Percentiles rank a stretch among this genome's conserved stretches.
Conservation (phyloP, 2,113 vertebrate species). For the Hyaena hyaena region DNA sequence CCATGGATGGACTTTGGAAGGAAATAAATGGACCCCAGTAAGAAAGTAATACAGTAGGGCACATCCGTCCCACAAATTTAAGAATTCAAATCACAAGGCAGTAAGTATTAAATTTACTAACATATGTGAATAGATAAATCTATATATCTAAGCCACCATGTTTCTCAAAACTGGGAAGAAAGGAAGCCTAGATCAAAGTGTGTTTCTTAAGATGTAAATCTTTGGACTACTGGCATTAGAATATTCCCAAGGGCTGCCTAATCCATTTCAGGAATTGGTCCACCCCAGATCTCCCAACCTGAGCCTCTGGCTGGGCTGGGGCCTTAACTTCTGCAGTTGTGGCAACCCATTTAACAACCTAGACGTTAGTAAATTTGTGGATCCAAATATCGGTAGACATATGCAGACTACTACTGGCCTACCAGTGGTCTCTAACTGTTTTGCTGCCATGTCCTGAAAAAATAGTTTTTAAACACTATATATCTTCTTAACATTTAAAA, state of each 20-base stretch:
- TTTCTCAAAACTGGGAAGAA: background rate
- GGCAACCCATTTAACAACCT: background rate
- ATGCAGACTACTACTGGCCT: background rate
- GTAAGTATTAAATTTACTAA: background rate
- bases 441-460: background rate
- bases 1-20: background rate
- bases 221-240: background rate
- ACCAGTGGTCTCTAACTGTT: background rate
- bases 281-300: background rate
- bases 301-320: background rate
- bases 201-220: background rate
- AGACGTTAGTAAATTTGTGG: background rate
- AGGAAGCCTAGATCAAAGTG: background rate
- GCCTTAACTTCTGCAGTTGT: background rate
- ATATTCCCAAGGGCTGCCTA: background rate
- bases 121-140: background rate
- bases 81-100: background rate
- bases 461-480: background rate
- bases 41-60: background rate
- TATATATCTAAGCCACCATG: background rate
- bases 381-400: background rate
- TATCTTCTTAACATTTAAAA: background rate
- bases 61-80: background rate
- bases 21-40: background rate
- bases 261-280: background rate